Evolutionary conservation across 2,797 vertebrate species (phyloP).

Genomic region (Labroides dimidiatus): DNA sequence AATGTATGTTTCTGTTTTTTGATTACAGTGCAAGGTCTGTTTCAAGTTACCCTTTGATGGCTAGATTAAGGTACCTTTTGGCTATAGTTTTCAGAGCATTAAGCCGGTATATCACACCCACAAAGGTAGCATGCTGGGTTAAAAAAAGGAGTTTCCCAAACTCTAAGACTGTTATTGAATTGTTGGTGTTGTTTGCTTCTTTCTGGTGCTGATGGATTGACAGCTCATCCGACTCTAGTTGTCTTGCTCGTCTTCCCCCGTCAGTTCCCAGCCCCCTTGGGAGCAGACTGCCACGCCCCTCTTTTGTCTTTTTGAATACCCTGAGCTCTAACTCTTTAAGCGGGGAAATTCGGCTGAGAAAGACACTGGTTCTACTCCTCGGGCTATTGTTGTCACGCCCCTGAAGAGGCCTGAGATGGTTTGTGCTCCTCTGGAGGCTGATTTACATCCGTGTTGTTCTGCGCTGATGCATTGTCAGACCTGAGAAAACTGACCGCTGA

Average conservation of each 20-base stretch:
- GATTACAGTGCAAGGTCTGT: too few relatives aligned
- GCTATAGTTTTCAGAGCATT: too few relatives aligned
- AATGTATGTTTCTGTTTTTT: too few relatives aligned
- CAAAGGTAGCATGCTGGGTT: too few relatives aligned
- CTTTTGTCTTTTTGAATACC: slow-evolving; percentile 64
- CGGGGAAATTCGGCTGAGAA: slow-evolving; percentile 45
- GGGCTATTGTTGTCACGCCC: slow-evolving; percentile 30
- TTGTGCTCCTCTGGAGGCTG: slow-evolving; percentile 14
- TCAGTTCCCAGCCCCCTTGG: slow-evolving; percentile 24
- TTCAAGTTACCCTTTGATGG: too few relatives aligned
- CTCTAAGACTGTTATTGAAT: too few relatives aligned
- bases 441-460: slow-evolving; percentile 26
- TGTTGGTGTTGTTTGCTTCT: neutral
- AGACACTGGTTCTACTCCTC: slow-evolving; percentile 15
- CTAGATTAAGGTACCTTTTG: neutral
- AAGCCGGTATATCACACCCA: too few relatives aligned
- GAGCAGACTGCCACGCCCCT: slow-evolving; percentile 10
- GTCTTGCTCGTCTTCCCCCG: slow-evolving; percentile 4
- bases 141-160: too few relatives aligned
- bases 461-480: neutral
- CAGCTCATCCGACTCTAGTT: neutral
- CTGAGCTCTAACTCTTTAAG: slow-evolving; percentile 14
- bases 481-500: neutral
- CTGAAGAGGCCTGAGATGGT: slow-evolving; percentile 5
- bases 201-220: neutral